Evolutionary conservation across 2,797 vertebrate genomes (phyloP).

Genomic region (Galaxias olidus): DNA sequence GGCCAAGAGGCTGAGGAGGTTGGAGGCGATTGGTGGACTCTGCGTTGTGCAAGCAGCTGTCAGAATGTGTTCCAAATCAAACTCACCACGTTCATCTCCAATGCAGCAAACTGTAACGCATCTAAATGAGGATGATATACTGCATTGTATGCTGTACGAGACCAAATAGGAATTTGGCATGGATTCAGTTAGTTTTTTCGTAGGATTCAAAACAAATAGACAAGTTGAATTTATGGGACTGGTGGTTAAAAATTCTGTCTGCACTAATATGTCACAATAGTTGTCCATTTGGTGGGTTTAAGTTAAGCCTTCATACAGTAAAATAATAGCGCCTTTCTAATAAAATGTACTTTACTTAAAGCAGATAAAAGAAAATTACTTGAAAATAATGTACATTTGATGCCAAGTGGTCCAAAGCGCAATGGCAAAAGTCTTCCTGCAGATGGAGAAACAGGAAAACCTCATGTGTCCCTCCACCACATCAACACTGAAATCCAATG

Average conservation of each 20-base stretch:
- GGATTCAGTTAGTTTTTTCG: too few species aligned
- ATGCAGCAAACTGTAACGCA: slow-evolving; percentile 36
- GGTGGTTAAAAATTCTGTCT: too few species aligned
- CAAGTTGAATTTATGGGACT: too few species aligned
- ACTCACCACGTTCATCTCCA: slow-evolving; percentile 35
- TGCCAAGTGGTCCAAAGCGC: too few species aligned
- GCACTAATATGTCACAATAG: too few species aligned
- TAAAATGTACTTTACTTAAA: too few species aligned
- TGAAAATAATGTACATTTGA: too few species aligned
- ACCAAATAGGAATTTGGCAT: neutral
- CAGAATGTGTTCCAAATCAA: slow-evolving; percentile 48
- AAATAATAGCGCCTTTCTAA: too few species aligned
- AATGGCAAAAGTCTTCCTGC: neutral
- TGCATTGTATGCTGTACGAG: slow-evolving; percentile 30
- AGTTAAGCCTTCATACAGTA: too few species aligned
- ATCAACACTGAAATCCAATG: neutral
- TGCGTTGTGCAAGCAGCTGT: slow-evolving; percentile 40
- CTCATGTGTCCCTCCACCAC: neutral
- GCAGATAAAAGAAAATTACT: too few species aligned
- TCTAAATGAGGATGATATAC: slow-evolving; percentile 36
- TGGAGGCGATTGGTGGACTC: slow-evolving; percentile 39
- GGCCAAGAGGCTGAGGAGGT: slow-evolving; percentile 36
- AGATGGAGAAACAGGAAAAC: neutral
- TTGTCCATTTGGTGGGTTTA: too few species aligned
- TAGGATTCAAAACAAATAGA: too few species aligned